A percentile compares a stretch with the other conserved stretches of the same genome.
phyloP scores from a whole-genome alignment of 2,797 vertebrate species.

The Fistularia tabacaria region DNA sequence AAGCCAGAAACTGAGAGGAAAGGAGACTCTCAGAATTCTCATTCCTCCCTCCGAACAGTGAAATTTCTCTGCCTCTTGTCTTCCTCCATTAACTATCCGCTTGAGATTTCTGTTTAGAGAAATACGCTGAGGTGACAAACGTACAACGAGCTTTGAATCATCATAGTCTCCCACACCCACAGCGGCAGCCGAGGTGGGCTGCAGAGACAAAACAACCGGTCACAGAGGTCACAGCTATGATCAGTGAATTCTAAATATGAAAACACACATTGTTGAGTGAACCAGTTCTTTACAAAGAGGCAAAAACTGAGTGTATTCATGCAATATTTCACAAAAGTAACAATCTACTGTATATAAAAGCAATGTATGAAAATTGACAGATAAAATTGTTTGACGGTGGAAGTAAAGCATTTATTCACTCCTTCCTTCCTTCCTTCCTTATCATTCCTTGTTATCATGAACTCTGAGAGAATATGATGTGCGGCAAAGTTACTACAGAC shows the following conservation, averaged over 20 bases:
- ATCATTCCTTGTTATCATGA: no score
- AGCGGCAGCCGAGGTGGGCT: no score
- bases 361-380: no score
- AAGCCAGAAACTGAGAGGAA: slow-evolving; percentile 1
- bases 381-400: no score
- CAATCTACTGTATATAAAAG: no score
- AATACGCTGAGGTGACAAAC: slow-evolving; percentile 34
- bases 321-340: no score
- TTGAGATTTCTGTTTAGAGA: slow-evolving; percentile 8
- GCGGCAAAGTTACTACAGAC: no score
- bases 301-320: no score
- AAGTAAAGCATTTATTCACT: no score
- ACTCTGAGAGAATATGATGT: no score
- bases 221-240: neutral
- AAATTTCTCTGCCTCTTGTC: neutral
- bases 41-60: slow-evolving; percentile 47
- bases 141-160: slow-evolving; percentile 37
- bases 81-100: slow-evolving; percentile 7
- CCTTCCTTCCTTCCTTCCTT: no score
- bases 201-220: slow-evolving; percentile 23
- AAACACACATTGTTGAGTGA: neutral
- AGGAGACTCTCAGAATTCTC: neutral
- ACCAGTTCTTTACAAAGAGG: neutral
- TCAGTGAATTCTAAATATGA: slow-evolving; percentile 1
- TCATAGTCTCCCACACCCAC: slow-evolving; percentile 28